phyloP scores from a whole-genome alignment of 2,888 invertebrate genomes.

The Idaea straminata region DNA sequence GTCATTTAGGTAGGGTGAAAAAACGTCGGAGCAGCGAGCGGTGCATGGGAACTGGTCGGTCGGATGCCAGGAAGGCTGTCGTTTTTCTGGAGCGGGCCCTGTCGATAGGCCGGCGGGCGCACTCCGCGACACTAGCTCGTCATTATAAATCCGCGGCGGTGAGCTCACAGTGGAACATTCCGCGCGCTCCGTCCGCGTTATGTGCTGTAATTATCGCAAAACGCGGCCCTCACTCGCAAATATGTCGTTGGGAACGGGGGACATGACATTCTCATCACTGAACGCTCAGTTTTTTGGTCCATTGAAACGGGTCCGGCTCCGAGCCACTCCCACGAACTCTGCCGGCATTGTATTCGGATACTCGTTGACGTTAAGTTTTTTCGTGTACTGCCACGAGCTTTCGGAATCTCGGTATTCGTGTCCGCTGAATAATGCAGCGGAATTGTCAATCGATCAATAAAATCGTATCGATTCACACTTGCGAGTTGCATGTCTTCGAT shows the following conservation, averaged over 20 bases:
- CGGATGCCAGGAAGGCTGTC: slow-evolving; percentile 58
- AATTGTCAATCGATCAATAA: slow-evolving; percentile 78
- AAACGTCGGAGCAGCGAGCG: slow-evolving; percentile 54
- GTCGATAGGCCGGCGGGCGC: slow-evolving; percentile 50
- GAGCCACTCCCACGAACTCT: slow-evolving; percentile 69
- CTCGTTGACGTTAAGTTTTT: slow-evolving; percentile 58
- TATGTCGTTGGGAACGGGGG: slow-evolving; percentile 77
- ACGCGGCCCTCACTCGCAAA: slow-evolving; percentile 75
- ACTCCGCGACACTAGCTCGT: slow-evolving; percentile 67
- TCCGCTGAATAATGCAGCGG: slow-evolving; percentile 75
- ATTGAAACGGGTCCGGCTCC: slow-evolving; percentile 53
- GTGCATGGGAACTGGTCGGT: slow-evolving; percentile 64
- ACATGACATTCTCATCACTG: slow-evolving; percentile 80
- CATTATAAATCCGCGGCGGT: slow-evolving; percentile 76
- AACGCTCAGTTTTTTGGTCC: slow-evolving; percentile 65
- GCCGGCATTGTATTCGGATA: slow-evolving; percentile 54
- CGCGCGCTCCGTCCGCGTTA: slow-evolving; percentile 69
- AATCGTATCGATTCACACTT: slow-evolving; percentile 79
- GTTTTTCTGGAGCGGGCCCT: slow-evolving; percentile 61
- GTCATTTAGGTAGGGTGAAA: slow-evolving; percentile 62
- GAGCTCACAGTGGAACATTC: slow-evolving; percentile 74
- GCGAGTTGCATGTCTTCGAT: slow-evolving; percentile 69
- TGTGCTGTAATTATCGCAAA: slow-evolving; percentile 78
- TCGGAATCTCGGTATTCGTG: slow-evolving; percentile 73
- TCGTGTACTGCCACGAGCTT: slow-evolving; percentile 59